Base-by-base conservation (phyloP, 2,797 vertebrate genomes). In the Bradypus variegatus region DNA sequence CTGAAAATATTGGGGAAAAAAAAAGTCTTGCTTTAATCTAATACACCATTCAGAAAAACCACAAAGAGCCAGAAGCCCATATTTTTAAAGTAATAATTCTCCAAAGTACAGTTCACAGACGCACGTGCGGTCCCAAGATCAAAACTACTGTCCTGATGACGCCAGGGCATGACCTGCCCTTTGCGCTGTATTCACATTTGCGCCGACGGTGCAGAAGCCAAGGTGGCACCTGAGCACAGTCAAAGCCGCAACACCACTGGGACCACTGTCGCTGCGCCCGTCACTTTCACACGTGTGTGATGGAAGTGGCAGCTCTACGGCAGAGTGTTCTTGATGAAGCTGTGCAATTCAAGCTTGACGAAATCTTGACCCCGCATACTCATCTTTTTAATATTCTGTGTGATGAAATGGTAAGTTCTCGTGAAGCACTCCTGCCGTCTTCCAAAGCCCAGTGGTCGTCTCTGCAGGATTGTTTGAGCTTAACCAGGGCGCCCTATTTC, bases 401-500 rank as follows among this genome's bases (percentile, higher is more conserved):
- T 12, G 72, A 6, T 2, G 41, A 36, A 81, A 3, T 11, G 5
- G 36, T 33, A 29, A 6, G 41, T 9, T 4, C 4, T 19, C 1
- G 0, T 3, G 0, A 0, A 23, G 11, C 18, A 1, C 18, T 10
- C 0, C 5, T 0, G 0, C 48, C 2, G 18, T 45, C 76, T n/a
- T 11, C 50, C 0, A 9, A 2, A 18, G 58, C n/a, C 19, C 12
- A 0, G 9, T 2, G 21, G 15, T 4, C 1, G 1, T 10, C 8
- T 21, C 58, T 58, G 58, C 21, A 9, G 58, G 58, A 58, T 8
- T 18, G 58, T 58, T 58, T 58, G 58, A 58, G 58, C 58, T 58
- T 58, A 58, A 23, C 58, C 58, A 23, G 21, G 58, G 5, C 12
- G 38, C 73, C 58, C 48, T 14, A 1, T 53, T n/a, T 19, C 36